Evolutionary conservation across 2,888 invertebrate species (phyloP).

Genomic region (Pegoplata infirma): DNA sequence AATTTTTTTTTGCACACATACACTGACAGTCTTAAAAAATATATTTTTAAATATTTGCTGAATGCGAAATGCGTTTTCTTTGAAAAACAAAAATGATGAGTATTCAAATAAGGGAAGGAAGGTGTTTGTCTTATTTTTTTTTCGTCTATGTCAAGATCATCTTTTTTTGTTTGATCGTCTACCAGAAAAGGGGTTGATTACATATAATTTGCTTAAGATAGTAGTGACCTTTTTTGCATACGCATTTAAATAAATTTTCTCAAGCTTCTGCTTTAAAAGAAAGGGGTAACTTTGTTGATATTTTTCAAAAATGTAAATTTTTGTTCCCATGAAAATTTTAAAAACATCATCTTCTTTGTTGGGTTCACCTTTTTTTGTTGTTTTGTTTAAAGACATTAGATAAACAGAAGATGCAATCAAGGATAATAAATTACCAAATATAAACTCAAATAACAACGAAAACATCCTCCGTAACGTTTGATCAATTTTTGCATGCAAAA

Average conservation of each 20-base stretch:
- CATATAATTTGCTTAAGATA: slow-evolving; percentile 73
- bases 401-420: slow-evolving; percentile 74
- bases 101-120: slow-evolving; percentile 74
- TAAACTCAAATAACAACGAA: slow-evolving; percentile 43
- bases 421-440: slow-evolving; percentile 72
- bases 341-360: slow-evolving; percentile 22
- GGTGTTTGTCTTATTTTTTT: slow-evolving; percentile 54
- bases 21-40: neutral
- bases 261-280: slow-evolving; percentile 65
- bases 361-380: slow-evolving; percentile 24
- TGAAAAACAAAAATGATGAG: slow-evolving; percentile 70
- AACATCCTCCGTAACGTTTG: neutral
- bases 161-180: slow-evolving; percentile 53
- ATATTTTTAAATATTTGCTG: slow-evolving; percentile 39
- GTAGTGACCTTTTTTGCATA: slow-evolving; percentile 64
- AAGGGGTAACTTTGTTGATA: slow-evolving; percentile 72
- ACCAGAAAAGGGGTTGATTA: slow-evolving; percentile 52
- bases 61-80: slow-evolving; percentile 48
- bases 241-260: slow-evolving; percentile 59
- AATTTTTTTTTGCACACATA: slow-evolving; percentile 24
- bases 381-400: slow-evolving; percentile 61
- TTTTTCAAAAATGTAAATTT: slow-evolving; percentile 65
- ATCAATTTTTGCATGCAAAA: slow-evolving; percentile 71
- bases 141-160: slow-evolving; percentile 29
- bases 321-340: slow-evolving; percentile 74